Evolutionary conservation across 2,113 vertebrate genomes (phyloP), one percentile per base, ranked within the genome.

Genomic region (Scolopax mira): DNA sequence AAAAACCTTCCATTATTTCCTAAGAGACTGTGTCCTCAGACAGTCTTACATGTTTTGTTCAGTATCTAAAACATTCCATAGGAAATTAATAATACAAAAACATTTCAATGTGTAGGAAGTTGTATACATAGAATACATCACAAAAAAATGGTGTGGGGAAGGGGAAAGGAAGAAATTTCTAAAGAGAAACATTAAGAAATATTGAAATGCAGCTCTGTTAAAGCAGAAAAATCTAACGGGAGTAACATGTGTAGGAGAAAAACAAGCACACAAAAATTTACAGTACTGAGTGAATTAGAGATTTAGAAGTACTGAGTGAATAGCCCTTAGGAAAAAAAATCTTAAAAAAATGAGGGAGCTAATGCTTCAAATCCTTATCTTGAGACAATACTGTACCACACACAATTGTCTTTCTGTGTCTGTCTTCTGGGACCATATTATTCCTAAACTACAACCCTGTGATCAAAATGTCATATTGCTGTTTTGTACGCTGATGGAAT

Each of bases 41-140:
- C 14, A n/a, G 2, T 6, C 11, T 30, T 39, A 28, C 7, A 6
- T 37, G 13, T 23, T 87, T 90, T 89, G 1, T 69, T 72, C 0
- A 4, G 3, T 4, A 6, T 78, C 18, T 1, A 10, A 80, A 82
- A n/a, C 33, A 51, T 64, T 88, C 14, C 10, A 16, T 4, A 39
- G 24, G 35, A 88, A 90, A 78, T n/a, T 55, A 84, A 90, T 41
- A 41, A 42, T 14, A 75, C 41, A 49, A 49, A 52, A 58, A 35
- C 9, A 28, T 22, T 65, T 66, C 7, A 33, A 0, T 19, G 18
- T 48, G 18, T 24, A 82, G 33, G 16, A 12, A 42, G 30, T 31
- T 61, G 14, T 51, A 57, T 23, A 23, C 0, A 0, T 31, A 70
- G 19, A 65, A 51, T 42, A 42, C 10, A 17, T 21, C 15, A n/a